Evolutionary conservation across 2,113 vertebrate genomes (phyloP).

Genomic region (Perccottus glenii): DNA sequence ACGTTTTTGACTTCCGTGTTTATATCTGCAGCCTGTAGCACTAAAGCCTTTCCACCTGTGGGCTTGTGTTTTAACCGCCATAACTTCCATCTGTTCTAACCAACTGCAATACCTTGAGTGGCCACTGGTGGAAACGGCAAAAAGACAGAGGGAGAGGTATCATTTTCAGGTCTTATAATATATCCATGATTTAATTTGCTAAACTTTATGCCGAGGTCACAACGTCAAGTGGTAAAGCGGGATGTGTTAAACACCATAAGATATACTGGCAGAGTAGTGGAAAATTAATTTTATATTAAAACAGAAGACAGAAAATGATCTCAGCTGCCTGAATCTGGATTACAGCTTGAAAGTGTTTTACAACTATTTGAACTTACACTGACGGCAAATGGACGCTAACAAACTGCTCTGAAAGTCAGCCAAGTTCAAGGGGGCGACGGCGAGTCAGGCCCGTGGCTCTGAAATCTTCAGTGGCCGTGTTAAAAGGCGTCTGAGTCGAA

Average conservation of each 20-base stretch:
- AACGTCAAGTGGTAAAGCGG: slow-evolving; percentile 73
- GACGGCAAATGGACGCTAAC: slow-evolving; percentile 44
- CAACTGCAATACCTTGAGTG: no score
- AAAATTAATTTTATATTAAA: background rate
- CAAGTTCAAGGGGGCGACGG: slow-evolving; percentile 59
- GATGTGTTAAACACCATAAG: slow-evolving; percentile 75
- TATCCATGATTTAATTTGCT: no score
- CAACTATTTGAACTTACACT: slow-evolving; percentile 29
- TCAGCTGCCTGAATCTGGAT: slow-evolving; percentile 36
- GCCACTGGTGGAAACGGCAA: no score
- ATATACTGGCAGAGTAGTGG: slow-evolving; percentile 24
- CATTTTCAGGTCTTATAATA: no score
- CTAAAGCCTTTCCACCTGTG: no score
- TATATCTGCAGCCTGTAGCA: no score
- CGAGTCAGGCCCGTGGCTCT: slow-evolving; percentile 22
- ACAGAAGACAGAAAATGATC: slow-evolving; percentile 11
- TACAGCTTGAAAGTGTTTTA: slow-evolving; percentile 29
- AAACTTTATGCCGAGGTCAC: slow-evolving; percentile 61
- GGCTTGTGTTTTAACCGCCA: no score
- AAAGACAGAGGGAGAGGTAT: no score
- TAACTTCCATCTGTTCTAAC: no score
- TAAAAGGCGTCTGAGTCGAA: slow-evolving; percentile 59
- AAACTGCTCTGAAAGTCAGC: slow-evolving; percentile 61
- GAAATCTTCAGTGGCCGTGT: slow-evolving; percentile 61
- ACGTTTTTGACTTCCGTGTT: no score